Percentiles rank a stretch among this genome's conserved stretches.
These are phyloP conservation scores for Falco naumanni DNA, from an alignment of 2,797 vertebrate species.

Conservation along the genomic window DNA sequence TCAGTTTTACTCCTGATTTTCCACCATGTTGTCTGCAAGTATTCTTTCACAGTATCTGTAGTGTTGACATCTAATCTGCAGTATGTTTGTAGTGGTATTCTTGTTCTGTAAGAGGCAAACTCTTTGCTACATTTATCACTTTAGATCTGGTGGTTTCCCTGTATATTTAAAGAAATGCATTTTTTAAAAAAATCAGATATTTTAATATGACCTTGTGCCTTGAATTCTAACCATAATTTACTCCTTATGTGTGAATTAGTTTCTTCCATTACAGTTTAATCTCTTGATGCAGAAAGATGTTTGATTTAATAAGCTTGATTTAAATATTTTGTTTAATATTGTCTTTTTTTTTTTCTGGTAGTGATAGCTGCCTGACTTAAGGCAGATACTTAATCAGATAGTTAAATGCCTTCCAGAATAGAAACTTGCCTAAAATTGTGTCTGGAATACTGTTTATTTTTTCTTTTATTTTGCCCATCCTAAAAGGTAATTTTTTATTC, in stretches of 20 bases:
- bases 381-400: background rate
- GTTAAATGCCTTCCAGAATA: background rate
- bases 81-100: background rate
- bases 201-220: background rate
- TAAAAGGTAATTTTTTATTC: background rate
- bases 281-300: background rate
- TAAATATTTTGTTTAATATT: background rate
- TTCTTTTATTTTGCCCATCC: background rate
- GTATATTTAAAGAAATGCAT: background rate
- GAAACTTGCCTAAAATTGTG: background rate
- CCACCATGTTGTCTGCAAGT: background rate
- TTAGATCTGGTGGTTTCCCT: background rate
- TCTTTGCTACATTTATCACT: background rate
- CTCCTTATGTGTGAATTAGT: background rate
- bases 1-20: background rate
- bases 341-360: background rate
- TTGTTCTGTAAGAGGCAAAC: background rate
- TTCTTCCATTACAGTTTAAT: background rate
- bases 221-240: background rate
- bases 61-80: background rate
- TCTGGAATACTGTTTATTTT: background rate
- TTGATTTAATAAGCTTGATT: background rate
- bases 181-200: background rate
- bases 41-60: background rate
- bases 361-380: background rate